Evolutionary conservation across 2,888 invertebrate genomes (phyloP), one percentile per base, ranked within the genome.

Genomic region (Heliconius erato): DNA sequence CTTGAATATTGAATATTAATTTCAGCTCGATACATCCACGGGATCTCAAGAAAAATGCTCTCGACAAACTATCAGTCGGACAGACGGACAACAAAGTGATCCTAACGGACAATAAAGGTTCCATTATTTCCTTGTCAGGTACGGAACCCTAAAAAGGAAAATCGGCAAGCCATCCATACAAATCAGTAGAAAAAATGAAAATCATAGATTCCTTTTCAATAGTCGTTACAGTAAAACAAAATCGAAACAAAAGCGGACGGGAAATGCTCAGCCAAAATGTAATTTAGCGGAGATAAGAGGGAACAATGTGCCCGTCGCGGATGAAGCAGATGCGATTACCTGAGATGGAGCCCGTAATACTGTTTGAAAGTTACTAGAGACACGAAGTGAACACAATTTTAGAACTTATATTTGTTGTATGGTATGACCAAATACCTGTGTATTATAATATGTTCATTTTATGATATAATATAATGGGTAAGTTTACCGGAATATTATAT

Each of bases 251-350:
- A 80, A 80, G 79, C 74, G 79, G 59, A 79, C 77, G 74, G 68
- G 78, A 83, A 82, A 82, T 82, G 74, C 76, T 81, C 78, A 71
- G 85, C 85, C 84, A 77, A 88, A 88, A 89, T 86, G 90, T 91
- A 92, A 93, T 93, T 93, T 92, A 90, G 89, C 87, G 88, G 90
- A 91, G 90, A 93, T 91, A 92, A 91, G 89, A 90, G 88, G 87
- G 88, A 89, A 91, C 91, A 92, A 91, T 92, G 89, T 90, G 88
- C 91, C 89, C 89, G 88, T 88, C 85, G 79, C 84, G 79, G 81
- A 80, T 79, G 82, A 84, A 88, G 87, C 87, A 90, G 91, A 90
- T 90, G 89, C 90, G 91, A 92, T 92, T 92, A 92, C 91, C 88
- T 88, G 85, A 88, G 90, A 90, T 87, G 88, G 87, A 85, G 82